Base-by-base conservation (phyloP, 2,888 invertebrate species). In the Leptopterna dolabrata region DNA sequence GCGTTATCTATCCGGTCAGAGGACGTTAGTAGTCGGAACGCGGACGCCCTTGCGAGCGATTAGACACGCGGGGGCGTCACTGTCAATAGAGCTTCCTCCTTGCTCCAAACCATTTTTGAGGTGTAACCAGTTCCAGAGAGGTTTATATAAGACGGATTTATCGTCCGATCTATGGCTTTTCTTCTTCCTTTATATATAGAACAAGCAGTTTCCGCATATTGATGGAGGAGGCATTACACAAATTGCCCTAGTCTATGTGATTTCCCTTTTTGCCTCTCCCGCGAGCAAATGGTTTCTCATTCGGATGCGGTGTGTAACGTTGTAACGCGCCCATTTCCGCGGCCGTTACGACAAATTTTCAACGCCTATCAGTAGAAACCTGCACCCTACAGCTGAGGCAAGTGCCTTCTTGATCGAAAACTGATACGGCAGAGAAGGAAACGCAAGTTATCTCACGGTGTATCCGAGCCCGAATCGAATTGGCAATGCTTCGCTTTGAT, bases 51-150 rank as follows among this genome's bases (percentile, higher is more conserved):
- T 63, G 63, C 63, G 63, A 63, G 63, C 7, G 24, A 63, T 63
- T 63, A 9, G 63, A 27, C 63, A 11, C 63, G 63, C 63, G 63
- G 63, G 63, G 63, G 63, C 24, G 63, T 63, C 63, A 63, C 24
- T 63, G 63, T 63, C 63, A 63, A 63, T 63, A 63, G 11, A 63
- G 63, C 63, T 63, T 63, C 63, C 63, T 63, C 63, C 27, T 63
- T 24, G 63, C 63, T 63, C 63, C 63, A 27, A 24, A 24, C 63
- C 63, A 63, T 63, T 63, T 63, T 63, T 63, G 24, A 63, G 24
- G 24, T 63, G 24, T 63, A 51, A n/a, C n/a, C n/a, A n/a, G n/a
- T n/a, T 51, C 51, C 51, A 16, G 51, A 14, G 16, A 51, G 51
- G 51, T 51, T 51, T 51, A 63, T 19, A 19, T 63, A 63, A 63